Conservation (phyloP, 2,113 vertebrate species). For the Ammospiza nelsoni region DNA sequence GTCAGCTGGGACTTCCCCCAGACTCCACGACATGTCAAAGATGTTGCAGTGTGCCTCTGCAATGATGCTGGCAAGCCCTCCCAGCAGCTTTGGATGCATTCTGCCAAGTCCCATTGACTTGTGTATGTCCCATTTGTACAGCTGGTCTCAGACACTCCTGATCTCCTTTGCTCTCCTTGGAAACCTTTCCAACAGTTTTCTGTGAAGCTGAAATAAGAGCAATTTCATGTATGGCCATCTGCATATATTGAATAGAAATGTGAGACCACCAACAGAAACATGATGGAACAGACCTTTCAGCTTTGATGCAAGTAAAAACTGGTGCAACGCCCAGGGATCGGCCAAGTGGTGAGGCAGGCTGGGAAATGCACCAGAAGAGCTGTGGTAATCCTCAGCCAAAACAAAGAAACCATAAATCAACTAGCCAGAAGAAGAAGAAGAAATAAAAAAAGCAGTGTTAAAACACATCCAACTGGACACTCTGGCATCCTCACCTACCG, state of each 20-base stretch:
- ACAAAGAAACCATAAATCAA: background rate
- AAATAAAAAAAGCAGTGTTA: background rate
- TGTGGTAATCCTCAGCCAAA: background rate
- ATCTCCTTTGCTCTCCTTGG: background rate
- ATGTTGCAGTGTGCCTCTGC: background rate
- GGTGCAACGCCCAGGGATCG: accelerated
- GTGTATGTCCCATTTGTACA: background rate
- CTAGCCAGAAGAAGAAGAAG: background rate
- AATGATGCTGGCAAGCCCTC: background rate
- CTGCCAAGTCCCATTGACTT: background rate
- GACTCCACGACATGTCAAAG: background rate
- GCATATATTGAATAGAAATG: background rate
- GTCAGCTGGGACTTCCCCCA: slow-evolving; percentile 9
- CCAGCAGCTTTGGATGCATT: background rate
- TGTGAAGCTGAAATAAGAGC: background rate
- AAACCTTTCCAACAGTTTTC: background rate
- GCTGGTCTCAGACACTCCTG: background rate
- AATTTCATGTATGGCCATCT: background rate
- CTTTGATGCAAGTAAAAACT: background rate
- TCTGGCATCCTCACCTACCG: background rate
- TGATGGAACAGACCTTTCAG: background rate
- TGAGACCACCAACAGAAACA: background rate
- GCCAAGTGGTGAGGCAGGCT: background rate
- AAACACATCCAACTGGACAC: accelerated
- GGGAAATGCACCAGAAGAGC: background rate